Evolutionary conservation across 1,140 invertebrate species (phyloP).

Genomic region (Drosophila elegans): DNA sequence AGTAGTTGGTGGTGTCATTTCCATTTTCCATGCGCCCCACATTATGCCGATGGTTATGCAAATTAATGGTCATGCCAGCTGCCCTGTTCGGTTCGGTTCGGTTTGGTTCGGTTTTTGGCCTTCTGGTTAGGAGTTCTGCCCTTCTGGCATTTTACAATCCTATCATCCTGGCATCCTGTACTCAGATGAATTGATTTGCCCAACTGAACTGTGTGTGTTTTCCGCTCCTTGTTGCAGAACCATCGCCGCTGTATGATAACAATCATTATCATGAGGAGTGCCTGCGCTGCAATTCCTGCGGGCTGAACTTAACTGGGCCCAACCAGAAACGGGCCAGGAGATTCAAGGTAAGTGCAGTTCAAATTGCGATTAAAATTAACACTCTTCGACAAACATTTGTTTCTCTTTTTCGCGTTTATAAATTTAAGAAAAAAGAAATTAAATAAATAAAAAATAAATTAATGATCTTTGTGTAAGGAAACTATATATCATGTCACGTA

Average conservation of each 20-base stretch:
- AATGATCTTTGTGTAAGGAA: neutral
- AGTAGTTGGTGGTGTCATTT: neutral
- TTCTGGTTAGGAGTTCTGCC: neutral
- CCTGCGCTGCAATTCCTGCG: slow-evolving; percentile 97
- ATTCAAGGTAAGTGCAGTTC: slow-evolving; percentile 85
- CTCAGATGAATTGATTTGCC: neutral
- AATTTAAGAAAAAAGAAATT: too few species aligned
- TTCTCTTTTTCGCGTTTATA: neutral
- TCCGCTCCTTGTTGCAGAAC: slow-evolving; percentile 88
- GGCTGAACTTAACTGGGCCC: slow-evolving; percentile 95
- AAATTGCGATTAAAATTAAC: too few species aligned
- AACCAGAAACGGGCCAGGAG: slow-evolving; percentile 89
- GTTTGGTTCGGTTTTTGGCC: neutral
- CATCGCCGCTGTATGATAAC: slow-evolving; percentile 95
- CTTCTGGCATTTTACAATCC: neutral
- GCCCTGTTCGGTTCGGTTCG: neutral
- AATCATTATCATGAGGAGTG: slow-evolving; percentile 98
- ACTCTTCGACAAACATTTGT: neutral
- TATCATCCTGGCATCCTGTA: neutral
- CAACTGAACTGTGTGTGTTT: slow-evolving; percentile 2
- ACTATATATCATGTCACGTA: too few species aligned
- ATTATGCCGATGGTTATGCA: slow-evolving; percentile 27
- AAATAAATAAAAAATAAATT: neutral
- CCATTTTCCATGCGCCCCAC: neutral
- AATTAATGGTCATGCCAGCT: slow-evolving; percentile 22